Percentiles rank a stretch among this genome's conserved stretches.
Evolutionary conservation across 92 coral and sea anemone species (phyloP).

Genomic region (Palythoa caribaeorum): DNA sequence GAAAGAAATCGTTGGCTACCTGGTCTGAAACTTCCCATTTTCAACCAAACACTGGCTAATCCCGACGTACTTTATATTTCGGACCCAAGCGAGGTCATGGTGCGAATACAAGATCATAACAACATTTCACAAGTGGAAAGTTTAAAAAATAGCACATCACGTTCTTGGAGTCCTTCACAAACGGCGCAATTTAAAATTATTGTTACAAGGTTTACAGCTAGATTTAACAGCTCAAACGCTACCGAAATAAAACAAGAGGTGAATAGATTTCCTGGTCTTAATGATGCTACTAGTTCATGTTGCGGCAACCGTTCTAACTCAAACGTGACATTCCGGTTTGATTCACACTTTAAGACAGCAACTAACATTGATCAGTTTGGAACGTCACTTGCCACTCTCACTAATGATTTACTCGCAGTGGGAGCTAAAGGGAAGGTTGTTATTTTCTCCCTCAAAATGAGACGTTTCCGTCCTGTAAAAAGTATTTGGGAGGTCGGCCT

Average conservation of each 20-base stretch:
- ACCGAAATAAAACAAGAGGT: constrained; percentile 27
- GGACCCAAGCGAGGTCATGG: constrained; percentile 59
- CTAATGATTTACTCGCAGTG: constrained; percentile 62
- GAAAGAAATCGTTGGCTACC: constrained; percentile 64
- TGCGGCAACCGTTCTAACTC: constrained; percentile 57
- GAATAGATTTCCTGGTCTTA: constrained; percentile 64
- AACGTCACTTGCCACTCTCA: constrained; percentile 64
- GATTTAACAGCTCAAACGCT: constrained; percentile 17
- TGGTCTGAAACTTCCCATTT: constrained; percentile 57
- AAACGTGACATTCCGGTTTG: constrained; percentile 49
- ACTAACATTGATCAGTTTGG: constrained; percentile 71
- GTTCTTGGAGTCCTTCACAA: not conserved
- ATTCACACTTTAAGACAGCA: constrained; percentile 83
- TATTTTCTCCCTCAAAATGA: constrained; percentile 58
- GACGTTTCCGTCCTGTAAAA: not conserved
- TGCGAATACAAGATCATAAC: constrained; percentile 40
- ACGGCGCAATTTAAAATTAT: constrained; percentile 28
- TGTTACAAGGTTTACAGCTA: constrained; percentile 39
- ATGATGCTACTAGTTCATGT: constrained; percentile 74
- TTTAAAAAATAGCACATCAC: constrained; percentile 5
- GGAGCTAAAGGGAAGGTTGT: constrained; percentile 64
- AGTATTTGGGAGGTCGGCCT: not conserved
- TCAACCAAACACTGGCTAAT: constrained; percentile 56
- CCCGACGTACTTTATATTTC: constrained; percentile 65
- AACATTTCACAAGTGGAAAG: not conserved